Conservation (phyloP, 2,113 vertebrate species). For the Hemibagrus wyckioides region DNA sequence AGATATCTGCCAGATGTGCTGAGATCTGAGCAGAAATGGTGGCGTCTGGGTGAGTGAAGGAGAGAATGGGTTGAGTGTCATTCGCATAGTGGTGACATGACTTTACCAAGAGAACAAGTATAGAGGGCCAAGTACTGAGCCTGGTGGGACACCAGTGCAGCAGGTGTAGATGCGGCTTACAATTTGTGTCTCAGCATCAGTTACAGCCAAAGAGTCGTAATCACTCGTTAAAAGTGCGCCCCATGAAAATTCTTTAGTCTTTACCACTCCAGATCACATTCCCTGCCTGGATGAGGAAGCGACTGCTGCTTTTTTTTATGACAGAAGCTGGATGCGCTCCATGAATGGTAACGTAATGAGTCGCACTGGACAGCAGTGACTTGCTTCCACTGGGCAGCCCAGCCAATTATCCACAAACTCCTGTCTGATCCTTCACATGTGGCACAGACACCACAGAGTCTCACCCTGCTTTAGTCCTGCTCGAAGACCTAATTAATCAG, state of each 20-base stretch:
- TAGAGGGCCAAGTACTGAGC: no score
- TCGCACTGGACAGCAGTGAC: slow-evolving; percentile 61
- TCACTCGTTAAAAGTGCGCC: not conserved
- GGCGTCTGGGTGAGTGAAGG: no score
- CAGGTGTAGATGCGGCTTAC: not conserved
- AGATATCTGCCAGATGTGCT: no score
- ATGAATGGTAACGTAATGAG: slow-evolving; percentile 72
- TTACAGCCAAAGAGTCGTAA: not conserved
- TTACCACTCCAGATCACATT: not conserved
- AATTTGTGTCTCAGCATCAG: not conserved
- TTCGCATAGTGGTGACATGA: no score
- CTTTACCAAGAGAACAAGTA: no score
- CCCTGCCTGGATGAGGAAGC: slow-evolving; percentile 1
- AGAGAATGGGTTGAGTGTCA: no score
- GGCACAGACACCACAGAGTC: slow-evolving; percentile 27
- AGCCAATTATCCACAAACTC: slow-evolving; percentile 71
- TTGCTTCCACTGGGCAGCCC: slow-evolving; percentile 56
- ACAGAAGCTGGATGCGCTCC: slow-evolving; percentile 38
- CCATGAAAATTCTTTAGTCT: not conserved
- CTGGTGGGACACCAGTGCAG: no score
- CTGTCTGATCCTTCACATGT: slow-evolving; percentile 62
- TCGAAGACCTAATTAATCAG: slow-evolving; percentile 45
- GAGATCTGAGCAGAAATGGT: no score
- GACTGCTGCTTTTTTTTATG: slow-evolving; percentile 7
- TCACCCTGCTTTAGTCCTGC: slow-evolving; percentile 34